Conservation (phyloP, 2,797 vertebrate genomes). For the Emydoidea blandingii region DNA sequence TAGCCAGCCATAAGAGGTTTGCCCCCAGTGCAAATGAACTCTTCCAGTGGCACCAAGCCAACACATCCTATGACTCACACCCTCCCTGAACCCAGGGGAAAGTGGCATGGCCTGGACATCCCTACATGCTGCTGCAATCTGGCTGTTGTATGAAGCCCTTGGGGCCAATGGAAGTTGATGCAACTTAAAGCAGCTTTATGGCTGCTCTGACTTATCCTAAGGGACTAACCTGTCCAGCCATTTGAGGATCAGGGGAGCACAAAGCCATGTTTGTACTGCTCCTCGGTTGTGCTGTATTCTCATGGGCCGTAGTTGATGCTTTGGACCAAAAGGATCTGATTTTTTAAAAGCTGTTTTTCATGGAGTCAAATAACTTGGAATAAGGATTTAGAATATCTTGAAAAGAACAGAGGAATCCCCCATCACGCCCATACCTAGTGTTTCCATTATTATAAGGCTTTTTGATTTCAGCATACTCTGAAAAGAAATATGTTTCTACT, state of each 20-base stretch:
- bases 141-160: not conserved
- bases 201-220: slow-evolving; percentile 14
- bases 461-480: slow-evolving; percentile 8
- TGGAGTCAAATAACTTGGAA: not conserved
- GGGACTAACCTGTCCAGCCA: not conserved
- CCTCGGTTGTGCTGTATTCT: not conserved
- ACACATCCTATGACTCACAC: not conserved
- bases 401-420: not conserved
- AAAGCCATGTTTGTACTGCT: not conserved
- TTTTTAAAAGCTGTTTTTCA: not conserved
- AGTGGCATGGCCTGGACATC: not conserved
- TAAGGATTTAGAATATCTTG: not conserved
- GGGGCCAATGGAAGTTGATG: not conserved
- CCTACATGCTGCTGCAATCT: not conserved
- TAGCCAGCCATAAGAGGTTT: not conserved
- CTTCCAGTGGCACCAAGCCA: not conserved
- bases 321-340: not conserved
- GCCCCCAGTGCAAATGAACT: not conserved
- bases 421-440: not conserved
- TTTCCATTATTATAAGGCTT: slow-evolving; percentile 29
- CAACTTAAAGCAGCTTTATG: not conserved
- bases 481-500: not conserved
- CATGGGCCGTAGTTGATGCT: not conserved
- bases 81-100: no score
- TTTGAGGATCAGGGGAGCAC: not conserved